A percentile compares a stretch with the other conserved stretches of the same genome.
Evolutionary conservation across 2,797 vertebrate genomes (phyloP).

Genomic region (Acanthornis magna): DNA sequence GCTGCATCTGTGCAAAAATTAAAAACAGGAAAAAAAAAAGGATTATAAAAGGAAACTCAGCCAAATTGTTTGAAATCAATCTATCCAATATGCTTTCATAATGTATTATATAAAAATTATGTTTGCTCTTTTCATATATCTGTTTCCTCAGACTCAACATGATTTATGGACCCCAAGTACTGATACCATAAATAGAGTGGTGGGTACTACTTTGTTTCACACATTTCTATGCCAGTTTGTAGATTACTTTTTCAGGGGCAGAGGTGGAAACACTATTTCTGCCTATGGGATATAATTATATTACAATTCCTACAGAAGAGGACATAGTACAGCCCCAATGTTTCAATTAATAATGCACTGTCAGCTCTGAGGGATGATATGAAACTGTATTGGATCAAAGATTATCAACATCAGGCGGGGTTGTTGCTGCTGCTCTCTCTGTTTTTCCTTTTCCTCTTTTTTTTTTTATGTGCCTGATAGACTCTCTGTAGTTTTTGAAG

Average conservation of each 20-base stretch:
- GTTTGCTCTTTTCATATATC: background rate
- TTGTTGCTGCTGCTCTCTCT: background rate
- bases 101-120: background rate
- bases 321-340: background rate
- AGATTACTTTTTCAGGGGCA: conserved; percentile 35
- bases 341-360: conserved; percentile 70
- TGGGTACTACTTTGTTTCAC: background rate
- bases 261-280: conserved; percentile 42
- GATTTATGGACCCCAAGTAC: background rate
- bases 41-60: background rate
- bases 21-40: conserved; percentile 26
- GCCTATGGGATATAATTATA: conserved; percentile 53
- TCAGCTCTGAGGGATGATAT: conserved; percentile 41
- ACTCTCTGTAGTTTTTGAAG: background rate
- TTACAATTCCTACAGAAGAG: conserved; percentile 15
- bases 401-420: background rate
- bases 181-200: background rate
- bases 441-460: background rate
- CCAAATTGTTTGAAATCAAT: background rate
- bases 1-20: conserved; percentile 47
- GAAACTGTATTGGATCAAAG: conserved; percentile 6
- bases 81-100: background rate
- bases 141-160: background rate
- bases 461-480: background rate
- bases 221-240: conserved; percentile 14